phyloP scores from a whole-genome alignment of 2,797 vertebrate genomes.

The Hoplostethus mediterraneus region DNA sequence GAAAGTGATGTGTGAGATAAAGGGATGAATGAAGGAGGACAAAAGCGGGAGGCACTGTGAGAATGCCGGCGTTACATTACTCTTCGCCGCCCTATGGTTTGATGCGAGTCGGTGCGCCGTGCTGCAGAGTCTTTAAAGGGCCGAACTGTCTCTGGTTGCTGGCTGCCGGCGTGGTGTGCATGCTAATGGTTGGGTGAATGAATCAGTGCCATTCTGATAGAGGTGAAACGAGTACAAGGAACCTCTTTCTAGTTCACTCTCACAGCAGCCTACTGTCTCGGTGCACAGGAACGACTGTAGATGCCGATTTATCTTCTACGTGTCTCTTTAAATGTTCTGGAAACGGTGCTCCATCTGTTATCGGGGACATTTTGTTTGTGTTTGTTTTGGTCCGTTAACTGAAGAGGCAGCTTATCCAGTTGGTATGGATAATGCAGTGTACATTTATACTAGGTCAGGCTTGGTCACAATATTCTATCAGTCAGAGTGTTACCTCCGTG shows the following conservation, averaged over 20 bases:
- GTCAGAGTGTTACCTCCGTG: not conserved
- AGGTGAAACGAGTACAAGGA: conserved; percentile 75
- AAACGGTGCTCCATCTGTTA: not conserved
- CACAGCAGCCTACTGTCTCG: conserved; percentile 62
- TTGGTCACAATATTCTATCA: too few relatives aligned
- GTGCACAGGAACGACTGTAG: conserved; percentile 47
- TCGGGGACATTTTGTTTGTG: not conserved
- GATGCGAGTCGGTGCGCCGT: conserved; percentile 51
- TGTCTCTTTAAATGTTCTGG: not conserved
- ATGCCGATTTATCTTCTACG: conserved; percentile 22
- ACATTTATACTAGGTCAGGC: not conserved
- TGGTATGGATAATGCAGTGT: not conserved
- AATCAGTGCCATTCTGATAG: conserved; percentile 77
- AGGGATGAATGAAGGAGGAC: conserved; percentile 40
- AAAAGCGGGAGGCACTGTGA: conserved; percentile 5
- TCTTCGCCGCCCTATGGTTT: conserved; percentile 40
- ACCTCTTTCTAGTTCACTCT: conserved; percentile 68
- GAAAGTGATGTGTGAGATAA: conserved; percentile 34
- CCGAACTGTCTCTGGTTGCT: conserved; percentile 68
- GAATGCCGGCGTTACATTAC: conserved; percentile 31
- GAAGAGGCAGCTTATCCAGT: not conserved
- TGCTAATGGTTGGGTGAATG: conserved; percentile 78
- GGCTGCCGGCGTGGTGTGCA: conserved; percentile 72
- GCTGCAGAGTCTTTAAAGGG: conserved; percentile 67
- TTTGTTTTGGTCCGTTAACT: not conserved